These are phyloP conservation scores for Amphiprion ocellaris DNA, from an alignment of 2,113 vertebrate genomes.

Conservation along the genomic window DNA sequence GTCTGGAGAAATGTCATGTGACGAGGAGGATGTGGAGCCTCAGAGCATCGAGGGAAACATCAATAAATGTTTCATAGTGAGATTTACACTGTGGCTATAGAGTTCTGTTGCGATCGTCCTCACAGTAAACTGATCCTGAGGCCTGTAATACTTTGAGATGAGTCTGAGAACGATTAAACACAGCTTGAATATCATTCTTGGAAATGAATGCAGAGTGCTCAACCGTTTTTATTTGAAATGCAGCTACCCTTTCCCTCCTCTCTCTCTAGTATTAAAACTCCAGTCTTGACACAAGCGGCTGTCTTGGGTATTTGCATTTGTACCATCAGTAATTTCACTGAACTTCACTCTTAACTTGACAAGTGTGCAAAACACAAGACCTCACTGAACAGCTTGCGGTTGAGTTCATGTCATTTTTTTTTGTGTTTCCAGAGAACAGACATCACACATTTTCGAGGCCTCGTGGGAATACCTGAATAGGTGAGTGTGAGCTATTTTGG, in stretches of 20 bases:
- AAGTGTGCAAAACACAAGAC: conserved; percentile 1
- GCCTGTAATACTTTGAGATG: not conserved
- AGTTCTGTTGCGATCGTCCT: conserved; percentile 6
- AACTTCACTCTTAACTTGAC: not conserved
- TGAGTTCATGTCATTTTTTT: not conserved
- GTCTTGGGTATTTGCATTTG: not conserved
- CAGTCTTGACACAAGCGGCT: not conserved
- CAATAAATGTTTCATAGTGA: conserved; percentile 37
- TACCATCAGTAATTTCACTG: not conserved
- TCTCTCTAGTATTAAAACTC: not conserved
- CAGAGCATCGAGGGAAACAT: conserved; percentile 19
- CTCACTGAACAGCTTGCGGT: not conserved
- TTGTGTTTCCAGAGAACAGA: conserved; percentile 37
- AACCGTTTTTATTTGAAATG: not conserved
- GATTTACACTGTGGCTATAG: not conserved
- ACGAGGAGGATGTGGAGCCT: conserved; percentile 19
- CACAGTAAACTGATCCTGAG: conserved; percentile 5
- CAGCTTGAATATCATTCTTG: not conserved
- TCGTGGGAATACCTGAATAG: conserved; percentile 52
- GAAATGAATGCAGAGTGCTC: not conserved
- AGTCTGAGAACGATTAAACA: conserved; percentile 4
- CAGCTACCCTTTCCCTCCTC: not conserved
- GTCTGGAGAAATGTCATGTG: conserved; percentile 51
- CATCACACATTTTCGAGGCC: conserved; percentile 28
- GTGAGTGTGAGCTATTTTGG: conserved; percentile 46